Conservation (phyloP, 1,140 invertebrate genomes). For the Scaptomyza hsui region DNA sequence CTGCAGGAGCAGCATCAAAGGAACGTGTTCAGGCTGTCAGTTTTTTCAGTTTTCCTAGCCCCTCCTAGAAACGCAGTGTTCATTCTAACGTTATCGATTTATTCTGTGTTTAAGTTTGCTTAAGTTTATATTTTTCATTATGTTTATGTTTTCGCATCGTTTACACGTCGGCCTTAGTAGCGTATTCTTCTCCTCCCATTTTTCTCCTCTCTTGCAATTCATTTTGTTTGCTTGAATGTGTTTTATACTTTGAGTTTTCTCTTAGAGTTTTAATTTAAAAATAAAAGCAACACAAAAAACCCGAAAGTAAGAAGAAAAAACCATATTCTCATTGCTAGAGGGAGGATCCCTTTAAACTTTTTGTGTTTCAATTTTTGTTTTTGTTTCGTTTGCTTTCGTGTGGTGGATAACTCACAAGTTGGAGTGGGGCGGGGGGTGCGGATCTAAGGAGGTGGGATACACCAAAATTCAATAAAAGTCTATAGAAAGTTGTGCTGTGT, state of each 20-base stretch:
- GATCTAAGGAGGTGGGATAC: constrained; percentile 15
- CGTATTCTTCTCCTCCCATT: constrained; percentile 1
- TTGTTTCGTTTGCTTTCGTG: constrained; percentile 33
- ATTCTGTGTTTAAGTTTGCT: constrained; percentile 59
- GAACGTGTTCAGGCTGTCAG: constrained; percentile 50
- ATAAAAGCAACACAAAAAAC: constrained; percentile 50
- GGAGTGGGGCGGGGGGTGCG: background rate
- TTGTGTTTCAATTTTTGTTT: constrained; percentile 44
- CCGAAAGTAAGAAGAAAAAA: constrained; percentile 39
- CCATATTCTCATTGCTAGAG: constrained; percentile 28
- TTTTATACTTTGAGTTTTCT: constrained; percentile 50
- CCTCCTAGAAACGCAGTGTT: background rate
- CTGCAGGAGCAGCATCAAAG: constrained; percentile 47
- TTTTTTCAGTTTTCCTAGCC: background rate
- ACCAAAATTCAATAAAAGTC: constrained; percentile 64
- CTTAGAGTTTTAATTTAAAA: constrained; percentile 64
- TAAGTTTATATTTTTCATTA: constrained; percentile 67
- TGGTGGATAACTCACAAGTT: constrained; percentile 21
- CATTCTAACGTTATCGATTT: constrained; percentile 56
- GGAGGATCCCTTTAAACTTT: constrained; percentile 60
- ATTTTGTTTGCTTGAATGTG: constrained; percentile 44
- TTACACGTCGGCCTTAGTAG: constrained; percentile 47
- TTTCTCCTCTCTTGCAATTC: no score
- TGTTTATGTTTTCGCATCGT: constrained; percentile 66
- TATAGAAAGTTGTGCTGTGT: constrained; percentile 51